These are phyloP conservation scores for Xestia ashworthii DNA, from an alignment of 2,888 invertebrate genomes.

Conservation along the genomic window DNA sequence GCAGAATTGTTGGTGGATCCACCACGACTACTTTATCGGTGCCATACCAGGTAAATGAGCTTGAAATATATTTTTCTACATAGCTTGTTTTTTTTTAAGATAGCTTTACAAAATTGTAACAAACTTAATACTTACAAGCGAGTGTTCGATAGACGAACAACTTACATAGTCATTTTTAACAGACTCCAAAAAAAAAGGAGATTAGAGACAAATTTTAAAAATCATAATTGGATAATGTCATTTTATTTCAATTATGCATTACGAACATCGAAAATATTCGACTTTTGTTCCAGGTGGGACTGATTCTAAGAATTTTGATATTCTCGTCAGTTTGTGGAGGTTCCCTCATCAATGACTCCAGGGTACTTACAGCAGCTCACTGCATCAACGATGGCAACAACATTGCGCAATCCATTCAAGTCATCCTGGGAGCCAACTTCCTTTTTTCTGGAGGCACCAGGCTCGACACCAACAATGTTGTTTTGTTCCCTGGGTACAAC, in stretches of 20 bases:
- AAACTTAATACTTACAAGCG: not conserved
- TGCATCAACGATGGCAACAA: constrained; percentile 72
- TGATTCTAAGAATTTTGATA: constrained; percentile 68
- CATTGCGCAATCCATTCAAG: constrained; percentile 67
- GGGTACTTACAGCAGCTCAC: constrained; percentile 74
- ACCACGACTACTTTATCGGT: constrained; percentile 65
- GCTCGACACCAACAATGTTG: constrained; percentile 62
- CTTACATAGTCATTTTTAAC: not conserved
- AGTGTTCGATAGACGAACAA: not conserved
- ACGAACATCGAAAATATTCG: not conserved
- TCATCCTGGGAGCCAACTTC: constrained; percentile 73
- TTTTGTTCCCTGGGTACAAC: constrained; percentile 70
- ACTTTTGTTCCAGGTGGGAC: constrained; percentile 70
- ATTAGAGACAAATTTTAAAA: too few relatives aligned
- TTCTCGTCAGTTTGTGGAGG: constrained; percentile 74
- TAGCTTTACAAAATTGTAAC: not conserved
- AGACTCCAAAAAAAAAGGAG: too few relatives aligned
- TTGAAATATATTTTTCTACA: not conserved
- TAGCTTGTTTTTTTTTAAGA: too few relatives aligned
- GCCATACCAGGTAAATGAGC: constrained; percentile 71
- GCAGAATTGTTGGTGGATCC: constrained; percentile 72
- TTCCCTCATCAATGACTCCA: constrained; percentile 68
- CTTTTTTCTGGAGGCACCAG: constrained; percentile 76
- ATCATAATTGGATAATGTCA: not conserved
- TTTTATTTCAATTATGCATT: not conserved